phyloP scores from a whole-genome alignment of 2,888 invertebrate species.

The Leptopterna dolabrata region DNA sequence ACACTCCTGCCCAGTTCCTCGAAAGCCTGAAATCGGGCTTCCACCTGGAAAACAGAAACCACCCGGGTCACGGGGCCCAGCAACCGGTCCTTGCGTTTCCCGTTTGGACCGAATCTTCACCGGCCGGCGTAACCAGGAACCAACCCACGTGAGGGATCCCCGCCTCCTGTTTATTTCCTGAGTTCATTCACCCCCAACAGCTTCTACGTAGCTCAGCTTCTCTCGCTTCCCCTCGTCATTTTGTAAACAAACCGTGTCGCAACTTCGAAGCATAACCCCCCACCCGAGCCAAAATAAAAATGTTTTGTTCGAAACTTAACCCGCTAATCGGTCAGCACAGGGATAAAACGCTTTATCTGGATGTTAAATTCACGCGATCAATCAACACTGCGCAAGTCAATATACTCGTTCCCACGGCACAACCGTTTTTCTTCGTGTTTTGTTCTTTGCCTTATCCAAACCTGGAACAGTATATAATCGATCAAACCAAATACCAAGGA shows the following conservation, averaged over 20 bases:
- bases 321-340: neutral
- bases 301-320: neutral
- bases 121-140: constrained; percentile 30
- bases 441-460: neutral
- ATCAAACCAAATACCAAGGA: neutral
- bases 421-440: neutral
- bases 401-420: neutral
- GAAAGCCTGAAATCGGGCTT: too few relatives aligned
- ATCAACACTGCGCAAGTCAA: neutral
- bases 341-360: neutral
- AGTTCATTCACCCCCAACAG: constrained; percentile 24
- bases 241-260: constrained; percentile 22
- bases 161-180: constrained; percentile 36
- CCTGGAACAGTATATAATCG: neutral
- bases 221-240: neutral
- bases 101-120: neutral
- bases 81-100: neutral
- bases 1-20: too few relatives aligned
- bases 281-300: neutral
- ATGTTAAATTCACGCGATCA: neutral
- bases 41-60: too few relatives aligned
- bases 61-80: too few relatives aligned
- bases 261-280: neutral
- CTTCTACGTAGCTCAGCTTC: neutral
- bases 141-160: constrained; percentile 30